A percentile compares a stretch with the other conserved stretches of the same genome.
phyloP scores from a whole-genome alignment of 1,140 invertebrate genomes.

The Zaprionus davidi region DNA sequence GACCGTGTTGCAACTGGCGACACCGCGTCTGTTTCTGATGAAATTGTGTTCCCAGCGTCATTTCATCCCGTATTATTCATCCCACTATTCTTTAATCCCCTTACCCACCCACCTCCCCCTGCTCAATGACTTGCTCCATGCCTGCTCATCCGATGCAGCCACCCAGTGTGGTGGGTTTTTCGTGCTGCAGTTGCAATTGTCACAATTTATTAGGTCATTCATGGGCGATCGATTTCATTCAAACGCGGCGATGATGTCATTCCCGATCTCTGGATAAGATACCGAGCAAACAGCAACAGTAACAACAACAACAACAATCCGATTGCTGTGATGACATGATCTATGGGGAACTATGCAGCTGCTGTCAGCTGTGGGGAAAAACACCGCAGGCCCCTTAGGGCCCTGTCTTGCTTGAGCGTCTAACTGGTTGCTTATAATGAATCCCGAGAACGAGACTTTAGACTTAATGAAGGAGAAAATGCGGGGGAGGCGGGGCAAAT shows the following conservation, averaged over 20 bases:
- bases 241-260: slow-evolving; percentile 67
- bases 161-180: slow-evolving; percentile 6
- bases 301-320: slow-evolving; percentile 39
- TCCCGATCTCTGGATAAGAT: slow-evolving; percentile 43
- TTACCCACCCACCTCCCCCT: background rate
- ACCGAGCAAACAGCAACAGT: slow-evolving; percentile 12
- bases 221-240: slow-evolving; percentile 80
- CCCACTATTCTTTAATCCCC: background rate
- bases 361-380: slow-evolving; percentile 8
- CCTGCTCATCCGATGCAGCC: background rate
- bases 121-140: too few species aligned
- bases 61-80: background rate
- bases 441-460: too few species aligned
- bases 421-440: too few species aligned
- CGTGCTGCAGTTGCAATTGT: slow-evolving; percentile 39
- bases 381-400: background rate
- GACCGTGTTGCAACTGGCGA: slow-evolving; percentile 55
- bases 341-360: slow-evolving; percentile 6
- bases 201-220: slow-evolving; percentile 76
- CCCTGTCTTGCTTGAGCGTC: too few species aligned
- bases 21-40: slow-evolving; percentile 78
- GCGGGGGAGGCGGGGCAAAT: too few species aligned
- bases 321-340: slow-evolving; percentile 5
- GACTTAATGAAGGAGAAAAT: too few species aligned
- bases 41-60: slow-evolving; percentile 42